Evolutionary conservation across 2,888 invertebrate species (phyloP).

Genomic region (Mythimna pallens): DNA sequence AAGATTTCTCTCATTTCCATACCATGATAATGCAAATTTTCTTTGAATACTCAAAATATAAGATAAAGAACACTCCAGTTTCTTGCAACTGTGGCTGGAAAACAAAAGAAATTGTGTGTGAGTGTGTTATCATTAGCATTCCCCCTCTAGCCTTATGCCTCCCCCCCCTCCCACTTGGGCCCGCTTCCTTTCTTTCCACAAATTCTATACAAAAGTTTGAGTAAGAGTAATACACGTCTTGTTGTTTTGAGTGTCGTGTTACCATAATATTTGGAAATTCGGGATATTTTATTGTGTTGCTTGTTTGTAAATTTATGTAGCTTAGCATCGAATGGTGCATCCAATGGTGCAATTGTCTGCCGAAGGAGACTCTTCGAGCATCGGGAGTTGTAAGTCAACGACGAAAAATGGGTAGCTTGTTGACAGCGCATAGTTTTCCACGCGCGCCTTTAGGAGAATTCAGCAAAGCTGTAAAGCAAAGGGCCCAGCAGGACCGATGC

Average conservation of each 20-base stretch:
- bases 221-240: conserved; percentile 89
- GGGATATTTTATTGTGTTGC: neutral
- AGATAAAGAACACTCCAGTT: conserved; percentile 62
- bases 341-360: neutral
- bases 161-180: conserved; percentile 48
- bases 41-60: conserved; percentile 42
- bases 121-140: conserved; percentile 80
- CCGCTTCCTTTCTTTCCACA: conserved; percentile 79
- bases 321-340: neutral
- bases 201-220: conserved; percentile 90
- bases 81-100: conserved; percentile 66
- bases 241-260: conserved; percentile 76
- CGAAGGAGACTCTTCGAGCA: too few relatives aligned
- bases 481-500: too few relatives aligned
- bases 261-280: conserved; percentile 42
- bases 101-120: conserved; percentile 78
- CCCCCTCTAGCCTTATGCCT: conserved; percentile 39
- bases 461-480: too few relatives aligned
- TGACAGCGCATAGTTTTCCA: too few relatives aligned
- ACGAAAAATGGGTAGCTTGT: too few relatives aligned
- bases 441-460: too few relatives aligned
- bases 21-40: conserved; percentile 24
- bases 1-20: conserved; percentile 9
- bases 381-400: too few relatives aligned
- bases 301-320: neutral